Conservation (phyloP, 1,140 invertebrate species). For the Coenobita brevimanus region DNA sequence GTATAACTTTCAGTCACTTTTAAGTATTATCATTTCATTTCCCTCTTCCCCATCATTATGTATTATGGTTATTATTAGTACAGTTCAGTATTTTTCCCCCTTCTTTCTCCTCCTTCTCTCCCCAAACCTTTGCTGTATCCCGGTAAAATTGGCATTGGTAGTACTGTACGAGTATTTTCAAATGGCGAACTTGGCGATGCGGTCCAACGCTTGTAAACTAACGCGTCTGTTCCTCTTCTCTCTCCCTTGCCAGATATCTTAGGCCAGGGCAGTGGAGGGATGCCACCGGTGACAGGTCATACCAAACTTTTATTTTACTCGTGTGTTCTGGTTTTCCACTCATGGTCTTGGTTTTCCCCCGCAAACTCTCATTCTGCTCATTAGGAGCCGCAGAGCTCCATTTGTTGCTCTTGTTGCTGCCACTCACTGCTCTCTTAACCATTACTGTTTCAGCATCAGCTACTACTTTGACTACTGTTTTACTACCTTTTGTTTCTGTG, state of each 20-base stretch:
- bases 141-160: conserved; percentile 40
- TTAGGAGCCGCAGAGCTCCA: too few relatives aligned
- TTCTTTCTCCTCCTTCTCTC: conserved; percentile 46
- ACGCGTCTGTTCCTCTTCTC: conserved; percentile 60
- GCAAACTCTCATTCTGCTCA: too few relatives aligned
- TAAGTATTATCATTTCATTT: too few relatives aligned
- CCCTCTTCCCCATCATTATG: too few relatives aligned
- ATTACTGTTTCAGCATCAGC: too few relatives aligned
- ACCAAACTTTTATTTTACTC: not conserved
- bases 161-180: conserved; percentile 54
- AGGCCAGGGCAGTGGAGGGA: conserved; percentile 55
- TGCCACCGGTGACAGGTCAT: conserved; percentile 59
- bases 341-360: too few relatives aligned
- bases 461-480: too few relatives aligned
- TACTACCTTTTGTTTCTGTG: too few relatives aligned
- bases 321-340: conserved; percentile 4
- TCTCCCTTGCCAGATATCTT: conserved; percentile 58
- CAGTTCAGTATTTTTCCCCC: conserved; percentile 46
- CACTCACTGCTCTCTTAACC: too few relatives aligned
- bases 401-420: too few relatives aligned
- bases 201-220: conserved; percentile 63
- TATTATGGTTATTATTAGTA: too few relatives aligned
- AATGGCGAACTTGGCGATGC: conserved; percentile 60
- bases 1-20: too few relatives aligned
- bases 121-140: conserved; percentile 46